These are phyloP conservation scores for Gambusia holbrooki DNA, from an alignment of 2,113 vertebrate species.

Conservation along the genomic window DNA sequence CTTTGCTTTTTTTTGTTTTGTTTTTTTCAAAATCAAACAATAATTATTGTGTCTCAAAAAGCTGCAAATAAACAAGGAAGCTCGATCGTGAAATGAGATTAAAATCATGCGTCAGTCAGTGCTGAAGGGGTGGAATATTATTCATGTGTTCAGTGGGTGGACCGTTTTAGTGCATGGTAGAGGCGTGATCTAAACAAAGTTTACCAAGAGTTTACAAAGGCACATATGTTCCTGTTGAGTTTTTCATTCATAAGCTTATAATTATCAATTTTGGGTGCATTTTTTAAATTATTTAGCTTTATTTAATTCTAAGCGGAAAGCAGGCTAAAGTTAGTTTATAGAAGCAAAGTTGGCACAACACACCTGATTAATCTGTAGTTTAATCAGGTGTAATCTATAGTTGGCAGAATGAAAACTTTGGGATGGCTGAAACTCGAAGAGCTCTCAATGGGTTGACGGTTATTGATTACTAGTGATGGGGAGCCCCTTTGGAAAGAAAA, in stretches of 20 bases:
- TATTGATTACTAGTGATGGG: slow-evolving; percentile 64
- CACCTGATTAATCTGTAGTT: slow-evolving; percentile 36
- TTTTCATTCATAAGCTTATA: neutral
- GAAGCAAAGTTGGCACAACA: slow-evolving; percentile 14
- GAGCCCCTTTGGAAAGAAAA: slow-evolving; percentile 54
- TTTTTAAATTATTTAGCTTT: neutral
- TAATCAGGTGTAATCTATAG: too few relatives aligned
- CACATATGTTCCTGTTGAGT: neutral
- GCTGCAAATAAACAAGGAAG: slow-evolving; percentile 47
- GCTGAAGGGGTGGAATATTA: slow-evolving; percentile 36
- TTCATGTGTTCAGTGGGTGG: slow-evolving; percentile 37
- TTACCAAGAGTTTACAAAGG: slow-evolving; percentile 9
- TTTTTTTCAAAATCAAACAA: slow-evolving; percentile 59
- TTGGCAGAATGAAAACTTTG: slow-evolving; percentile 37
- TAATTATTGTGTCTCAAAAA: slow-evolving; percentile 45
- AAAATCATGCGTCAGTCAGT: slow-evolving; percentile 30
- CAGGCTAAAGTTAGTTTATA: slow-evolving; percentile 4
- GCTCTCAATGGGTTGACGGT: slow-evolving; percentile 30
- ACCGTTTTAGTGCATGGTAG: slow-evolving; percentile 22
- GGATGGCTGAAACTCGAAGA: slow-evolving; percentile 19
- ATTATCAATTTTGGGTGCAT: neutral
- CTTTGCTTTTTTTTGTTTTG: neutral
- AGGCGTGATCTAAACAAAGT: slow-evolving; percentile 15
- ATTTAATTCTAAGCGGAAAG: slow-evolving; percentile 1
- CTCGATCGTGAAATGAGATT: slow-evolving; percentile 55